A percentile compares a stretch with the other conserved stretches of the same genome.
Conservation (phyloP, 1,140 invertebrate species). For the Hermatobates lingyangjiaoensis region DNA sequence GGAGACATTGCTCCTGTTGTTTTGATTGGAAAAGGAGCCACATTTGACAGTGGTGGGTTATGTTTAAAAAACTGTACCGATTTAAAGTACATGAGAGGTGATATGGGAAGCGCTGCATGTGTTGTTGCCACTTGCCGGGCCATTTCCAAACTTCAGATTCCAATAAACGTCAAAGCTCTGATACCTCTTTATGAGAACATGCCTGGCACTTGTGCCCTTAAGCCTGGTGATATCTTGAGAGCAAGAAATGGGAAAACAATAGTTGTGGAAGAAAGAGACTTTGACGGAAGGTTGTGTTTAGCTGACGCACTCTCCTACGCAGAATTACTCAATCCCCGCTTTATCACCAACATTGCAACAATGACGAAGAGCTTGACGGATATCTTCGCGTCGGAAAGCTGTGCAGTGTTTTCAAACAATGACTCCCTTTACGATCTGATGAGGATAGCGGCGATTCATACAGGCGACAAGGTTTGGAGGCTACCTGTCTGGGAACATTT, state of each 20-base stretch:
- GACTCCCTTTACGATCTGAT: conserved; percentile 29
- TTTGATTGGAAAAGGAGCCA: conserved; percentile 34
- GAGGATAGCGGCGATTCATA: conserved; percentile 29
- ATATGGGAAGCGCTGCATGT: conserved; percentile 46
- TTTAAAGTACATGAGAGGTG: conserved; percentile 40
- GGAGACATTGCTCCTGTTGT: conserved; percentile 26
- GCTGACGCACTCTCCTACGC: conserved; percentile 44
- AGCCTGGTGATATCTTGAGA: conserved; percentile 41
- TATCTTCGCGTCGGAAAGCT: conserved; percentile 31
- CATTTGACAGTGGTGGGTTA: conserved; percentile 46
- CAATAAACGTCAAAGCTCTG: conserved; percentile 32
- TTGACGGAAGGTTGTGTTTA: conserved; percentile 40
- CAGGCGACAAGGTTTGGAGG: conserved; percentile 43
- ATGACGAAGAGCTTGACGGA: conserved; percentile 35
- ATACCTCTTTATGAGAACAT: conserved; percentile 43
- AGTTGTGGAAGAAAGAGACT: conserved; percentile 43
- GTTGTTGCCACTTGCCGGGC: conserved; percentile 32
- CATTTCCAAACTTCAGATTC: conserved; percentile 30
- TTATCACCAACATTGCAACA: conserved; percentile 41
- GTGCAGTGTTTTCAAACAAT: conserved; percentile 36
- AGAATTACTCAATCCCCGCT: conserved; percentile 32
- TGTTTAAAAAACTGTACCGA: conserved; percentile 33
- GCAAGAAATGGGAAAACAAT: conserved; percentile 45
- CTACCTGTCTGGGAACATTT: conserved; percentile 41
- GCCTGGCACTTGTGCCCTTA: conserved; percentile 35